Evolutionary conservation across 2,888 invertebrate genomes (phyloP), one percentile per base, ranked within the genome.

Genomic region (Nomada ruficornis): DNA sequence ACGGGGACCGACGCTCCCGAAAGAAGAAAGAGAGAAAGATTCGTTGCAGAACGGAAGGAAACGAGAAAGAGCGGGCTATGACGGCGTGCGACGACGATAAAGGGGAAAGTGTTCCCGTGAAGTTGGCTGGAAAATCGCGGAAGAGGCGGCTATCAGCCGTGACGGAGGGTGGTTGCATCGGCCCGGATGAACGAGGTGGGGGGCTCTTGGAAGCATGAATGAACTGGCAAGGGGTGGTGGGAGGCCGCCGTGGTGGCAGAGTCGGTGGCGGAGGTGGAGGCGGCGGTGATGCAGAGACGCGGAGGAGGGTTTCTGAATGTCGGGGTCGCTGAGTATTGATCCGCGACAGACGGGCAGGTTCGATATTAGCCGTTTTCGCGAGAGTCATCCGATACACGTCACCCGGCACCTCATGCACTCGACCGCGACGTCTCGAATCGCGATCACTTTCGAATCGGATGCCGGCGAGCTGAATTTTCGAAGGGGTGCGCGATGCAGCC

Each of bases 311-410:
- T 89, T 91, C 91, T 92, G 93, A 93, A 94, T 94, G 94, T 93
- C 93, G 94, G 94, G 93, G 93, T 93, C 93, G 92, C 86, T 87
- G 90, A 92, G 94, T 94, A 94, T 94, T 94, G 94, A 94, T 94
- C 94, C 90, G 88, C 89, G 86, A 85, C 86, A 86, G 89, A 83
- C 90, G 80, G 89, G 89, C 88, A 86, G 90, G 91, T 92, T 92
- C 91, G 91, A 93, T 91, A 91, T 90, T 92, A 91, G 90, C 89
- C 88, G 90, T 91, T 92, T 91, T 90, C 89, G 90, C 90, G 88
- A 63, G 47, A 89, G 87, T 86, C 85, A 77, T 71, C 85, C 87
- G 86, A 89, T 88, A 86, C 89, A 91, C 91, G 91, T 91, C 91
- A 92, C 50, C 87, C 79, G 86, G 74, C 75, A 82, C 59, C 84